Evolutionary conservation across 2,797 vertebrate genomes (phyloP).

Genomic region (Aphelocoma californica): DNA sequence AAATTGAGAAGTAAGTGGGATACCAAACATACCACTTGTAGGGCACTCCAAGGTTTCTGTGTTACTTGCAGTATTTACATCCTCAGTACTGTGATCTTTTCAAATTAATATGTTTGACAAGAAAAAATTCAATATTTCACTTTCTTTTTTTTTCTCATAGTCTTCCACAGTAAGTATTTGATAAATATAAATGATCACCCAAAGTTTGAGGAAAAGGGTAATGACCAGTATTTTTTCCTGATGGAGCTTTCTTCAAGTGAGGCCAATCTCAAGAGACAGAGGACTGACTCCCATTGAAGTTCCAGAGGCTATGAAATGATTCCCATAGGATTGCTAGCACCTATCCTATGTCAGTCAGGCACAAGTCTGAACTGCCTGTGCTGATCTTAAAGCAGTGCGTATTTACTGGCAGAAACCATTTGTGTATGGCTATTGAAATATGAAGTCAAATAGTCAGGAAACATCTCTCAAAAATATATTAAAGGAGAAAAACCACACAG

Average conservation of each 20-base stretch:
- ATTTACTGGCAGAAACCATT: background rate
- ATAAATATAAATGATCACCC: background rate
- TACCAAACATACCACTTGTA: background rate
- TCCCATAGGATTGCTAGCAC: background rate
- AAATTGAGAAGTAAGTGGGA: background rate
- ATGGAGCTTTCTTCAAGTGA: background rate
- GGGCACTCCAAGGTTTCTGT: background rate
- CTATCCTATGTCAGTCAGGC: background rate
- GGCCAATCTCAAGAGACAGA: background rate
- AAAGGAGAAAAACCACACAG: background rate
- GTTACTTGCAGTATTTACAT: background rate
- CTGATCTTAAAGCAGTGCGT: background rate
- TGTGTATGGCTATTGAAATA: background rate
- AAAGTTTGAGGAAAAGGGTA: background rate
- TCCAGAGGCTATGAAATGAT: background rate
- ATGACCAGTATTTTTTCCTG: background rate
- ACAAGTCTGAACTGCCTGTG: background rate
- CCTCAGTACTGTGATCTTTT: background rate
- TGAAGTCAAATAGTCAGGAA: background rate
- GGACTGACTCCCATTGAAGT: background rate
- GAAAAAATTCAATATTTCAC: background rate
- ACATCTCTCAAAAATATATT: background rate
- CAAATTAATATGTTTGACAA: background rate
- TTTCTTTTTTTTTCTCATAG: background rate
- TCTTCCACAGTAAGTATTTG: background rate